These are phyloP conservation scores for Panurus biarmicus DNA, from an alignment of 2,113 vertebrate species.

Conservation along the genomic window DNA sequence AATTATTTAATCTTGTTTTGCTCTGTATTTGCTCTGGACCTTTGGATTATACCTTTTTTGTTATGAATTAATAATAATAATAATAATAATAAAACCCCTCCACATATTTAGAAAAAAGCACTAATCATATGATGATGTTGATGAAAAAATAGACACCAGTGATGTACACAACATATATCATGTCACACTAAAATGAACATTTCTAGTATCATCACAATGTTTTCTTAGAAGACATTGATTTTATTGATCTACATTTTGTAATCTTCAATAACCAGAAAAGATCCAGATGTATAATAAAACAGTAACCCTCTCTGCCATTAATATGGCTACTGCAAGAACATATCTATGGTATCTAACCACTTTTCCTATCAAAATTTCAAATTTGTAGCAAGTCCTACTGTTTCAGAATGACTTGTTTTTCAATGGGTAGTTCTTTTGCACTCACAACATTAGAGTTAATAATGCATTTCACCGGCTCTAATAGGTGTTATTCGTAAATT, in stretches of 20 bases:
- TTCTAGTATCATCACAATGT: background rate
- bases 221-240: background rate
- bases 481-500: background rate
- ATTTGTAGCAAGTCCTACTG: background rate
- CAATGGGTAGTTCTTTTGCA: background rate
- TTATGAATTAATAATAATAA: background rate
- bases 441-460: background rate
- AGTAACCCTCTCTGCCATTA: fast-evolving
- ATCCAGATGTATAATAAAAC: background rate
- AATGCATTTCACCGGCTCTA: background rate
- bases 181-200: background rate
- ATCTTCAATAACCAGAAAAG: background rate
- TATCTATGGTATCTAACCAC: background rate
- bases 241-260: background rate
- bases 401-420: background rate
- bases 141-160: background rate
- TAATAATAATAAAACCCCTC: no score
- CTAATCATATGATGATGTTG: background rate
- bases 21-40: background rate
- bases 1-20: background rate
- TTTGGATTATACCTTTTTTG: background rate
- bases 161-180: background rate
- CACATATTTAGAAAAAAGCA: background rate
- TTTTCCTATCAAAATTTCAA: background rate
- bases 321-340: background rate